Base-by-base conservation (phyloP, 1,140 invertebrate genomes). In the Palaemon carinicauda region DNA sequence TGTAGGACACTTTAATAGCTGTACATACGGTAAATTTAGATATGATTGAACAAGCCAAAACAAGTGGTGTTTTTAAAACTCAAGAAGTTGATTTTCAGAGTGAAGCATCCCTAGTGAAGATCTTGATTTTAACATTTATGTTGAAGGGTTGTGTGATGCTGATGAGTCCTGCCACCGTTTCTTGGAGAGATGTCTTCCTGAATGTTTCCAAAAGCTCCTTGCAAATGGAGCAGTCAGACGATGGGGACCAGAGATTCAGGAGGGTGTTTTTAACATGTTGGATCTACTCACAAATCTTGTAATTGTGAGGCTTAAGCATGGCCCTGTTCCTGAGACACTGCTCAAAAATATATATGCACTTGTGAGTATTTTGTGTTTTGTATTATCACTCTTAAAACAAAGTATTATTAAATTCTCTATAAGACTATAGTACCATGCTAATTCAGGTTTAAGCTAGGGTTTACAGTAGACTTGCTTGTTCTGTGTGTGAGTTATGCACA, bases 211-310 rank as follows among this genome's bases (percentile, higher is more conserved):
- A 80, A 93, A 93, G 91, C 89, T 93, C 65, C 89, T 93, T 81
- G 92, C 91, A 14, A 91, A 92, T 78, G 90, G 88, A 85, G 93
- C 93, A 56, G 93, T 93, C 2, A 90, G 92, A 75, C 90, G 91
- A 81, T 93, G 93, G 93, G 91, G 91, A 53, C 89, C 90, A 79
- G 93, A 93, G 86, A 92, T 93, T 41, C 93, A 93, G 87, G 92
- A 93, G 89, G 93, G 93, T 1, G 92, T 93, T 65, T 92, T 91
- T 84, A 91, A 91, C 82, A 93, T 94, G 93, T 89, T 92, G 29
- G 91, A 92, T 50, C 88, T 93, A 33, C 90, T 93, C 53, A 90
- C 93, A 53, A 92, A 93, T 81, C 89, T 94, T 54, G 90, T 93
- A n/a, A 91, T 91, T 15, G 90, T 91, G 12, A 90, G 92, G 52